phyloP scores from a whole-genome alignment of 2,113 vertebrate genomes.

The Triplophysa siluroides region DNA sequence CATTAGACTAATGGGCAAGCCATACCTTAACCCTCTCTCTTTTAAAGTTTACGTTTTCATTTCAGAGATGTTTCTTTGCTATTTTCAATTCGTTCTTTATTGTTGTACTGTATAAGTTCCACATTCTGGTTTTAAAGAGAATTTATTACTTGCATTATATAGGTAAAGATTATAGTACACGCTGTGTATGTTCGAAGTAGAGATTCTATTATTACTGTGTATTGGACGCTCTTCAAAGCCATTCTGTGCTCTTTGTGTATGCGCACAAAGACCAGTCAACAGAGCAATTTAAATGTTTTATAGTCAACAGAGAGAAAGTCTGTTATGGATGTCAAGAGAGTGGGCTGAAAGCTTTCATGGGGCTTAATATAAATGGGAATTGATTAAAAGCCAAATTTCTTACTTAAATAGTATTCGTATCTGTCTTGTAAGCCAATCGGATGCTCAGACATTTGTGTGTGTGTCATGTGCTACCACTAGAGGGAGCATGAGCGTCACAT shows the following conservation, averaged over 20 bases:
- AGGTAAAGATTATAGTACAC: slow-evolving; percentile 1
- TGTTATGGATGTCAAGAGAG: not conserved
- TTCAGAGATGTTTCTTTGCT: not conserved
- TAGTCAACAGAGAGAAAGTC: not conserved
- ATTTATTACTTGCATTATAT: not conserved
- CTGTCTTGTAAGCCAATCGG: not conserved
- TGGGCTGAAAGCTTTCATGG: not conserved
- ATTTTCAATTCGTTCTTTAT: not conserved
- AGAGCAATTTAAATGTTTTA: slow-evolving; percentile 1
- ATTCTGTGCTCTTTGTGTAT: slow-evolving; percentile 1
- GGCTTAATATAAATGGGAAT: not conserved
- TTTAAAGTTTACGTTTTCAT: not conserved
- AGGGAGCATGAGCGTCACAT: slow-evolving; percentile 43
- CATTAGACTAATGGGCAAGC: not conserved
- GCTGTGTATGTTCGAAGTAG: slow-evolving; percentile 23
- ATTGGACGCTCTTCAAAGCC: not conserved
- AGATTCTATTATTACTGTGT: slow-evolving; percentile 2
- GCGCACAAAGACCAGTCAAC: not conserved
- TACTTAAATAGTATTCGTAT: too few relatives aligned
- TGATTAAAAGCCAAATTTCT: not conserved
- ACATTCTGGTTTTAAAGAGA: slow-evolving; percentile 7
- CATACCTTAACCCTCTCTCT: not conserved
- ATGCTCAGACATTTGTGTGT: not conserved
- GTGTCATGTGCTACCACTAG: slow-evolving; percentile 56
- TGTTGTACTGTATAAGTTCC: not conserved